Evolutionary conservation across 2,888 invertebrate genomes (phyloP).

Genomic region (Dendrolimus pini): DNA sequence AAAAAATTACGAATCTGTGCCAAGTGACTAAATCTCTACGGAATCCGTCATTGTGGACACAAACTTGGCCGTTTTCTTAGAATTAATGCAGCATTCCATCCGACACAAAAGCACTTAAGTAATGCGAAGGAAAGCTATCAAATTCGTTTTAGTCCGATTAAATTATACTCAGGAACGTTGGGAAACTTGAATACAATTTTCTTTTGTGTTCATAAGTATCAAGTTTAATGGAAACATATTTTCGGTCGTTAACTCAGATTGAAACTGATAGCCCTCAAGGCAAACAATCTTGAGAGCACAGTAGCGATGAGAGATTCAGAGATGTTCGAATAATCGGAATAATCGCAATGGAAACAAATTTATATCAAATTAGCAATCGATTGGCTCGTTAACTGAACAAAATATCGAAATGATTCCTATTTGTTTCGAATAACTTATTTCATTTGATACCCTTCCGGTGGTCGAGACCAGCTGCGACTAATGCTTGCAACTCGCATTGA

Average conservation of each 20-base stretch:
- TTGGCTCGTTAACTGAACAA: too few species aligned
- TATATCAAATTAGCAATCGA: too few species aligned
- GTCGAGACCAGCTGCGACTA: too few species aligned
- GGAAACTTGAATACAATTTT: background rate
- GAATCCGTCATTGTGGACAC: slow-evolving; percentile 15
- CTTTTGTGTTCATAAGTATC: background rate
- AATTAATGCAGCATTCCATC: background rate
- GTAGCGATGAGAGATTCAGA: background rate
- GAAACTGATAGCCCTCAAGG: background rate
- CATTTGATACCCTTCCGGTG: too few species aligned
- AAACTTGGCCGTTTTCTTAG: background rate
- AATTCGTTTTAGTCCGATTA: background rate
- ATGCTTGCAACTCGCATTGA: too few species aligned
- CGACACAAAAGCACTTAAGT: background rate
- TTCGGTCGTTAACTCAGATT: background rate
- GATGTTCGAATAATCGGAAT: background rate
- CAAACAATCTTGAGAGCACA: background rate
- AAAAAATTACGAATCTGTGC: too few species aligned
- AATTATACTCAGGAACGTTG: background rate
- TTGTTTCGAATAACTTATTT: too few species aligned
- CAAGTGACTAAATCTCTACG: slow-evolving; percentile 17
- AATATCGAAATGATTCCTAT: too few species aligned
- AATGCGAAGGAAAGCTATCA: background rate
- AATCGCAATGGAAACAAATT: too few species aligned
- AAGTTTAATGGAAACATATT: background rate